A percentile compares a stretch with the other conserved stretches of the same genome.
These are phyloP conservation scores for Spea multiplicata DNA, from an alignment of 2,113 vertebrate species.

Conservation along the genomic window DNA sequence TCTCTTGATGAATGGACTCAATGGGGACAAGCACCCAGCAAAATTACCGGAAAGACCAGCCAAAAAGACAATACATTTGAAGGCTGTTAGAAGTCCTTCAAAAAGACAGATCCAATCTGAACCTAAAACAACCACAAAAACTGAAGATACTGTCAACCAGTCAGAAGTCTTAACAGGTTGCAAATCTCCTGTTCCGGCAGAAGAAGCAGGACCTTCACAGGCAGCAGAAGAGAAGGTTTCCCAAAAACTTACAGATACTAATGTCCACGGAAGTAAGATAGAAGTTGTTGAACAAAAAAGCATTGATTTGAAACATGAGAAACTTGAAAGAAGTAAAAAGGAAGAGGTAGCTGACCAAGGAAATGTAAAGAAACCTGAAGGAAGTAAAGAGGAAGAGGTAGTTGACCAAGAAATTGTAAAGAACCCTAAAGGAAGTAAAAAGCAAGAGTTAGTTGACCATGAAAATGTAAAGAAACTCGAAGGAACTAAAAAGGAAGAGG, in stretches of 20 bases:
- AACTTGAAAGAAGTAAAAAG: neutral
- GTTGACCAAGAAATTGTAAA: neutral
- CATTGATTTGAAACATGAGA: neutral
- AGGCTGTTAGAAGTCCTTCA: constrained; percentile 9
- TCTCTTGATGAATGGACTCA: constrained; percentile 53
- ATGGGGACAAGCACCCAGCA: constrained; percentile 41
- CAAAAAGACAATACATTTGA: constrained; percentile 10
- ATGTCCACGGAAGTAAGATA: neutral
- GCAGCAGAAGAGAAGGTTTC: neutral
- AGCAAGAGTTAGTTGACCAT: neutral
- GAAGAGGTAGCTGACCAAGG: neutral
- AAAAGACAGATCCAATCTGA: constrained; percentile 39
- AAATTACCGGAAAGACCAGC: neutral
- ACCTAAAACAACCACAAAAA: constrained; percentile 38
- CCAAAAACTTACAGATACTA: neutral
- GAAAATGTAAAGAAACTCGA: neutral
- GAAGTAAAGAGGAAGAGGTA: neutral
- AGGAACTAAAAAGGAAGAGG: neutral
- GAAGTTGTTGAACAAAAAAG: neutral
- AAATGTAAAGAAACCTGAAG: neutral
- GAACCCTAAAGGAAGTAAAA: neutral
- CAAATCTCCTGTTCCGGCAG: neutral
- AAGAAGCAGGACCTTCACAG: constrained; percentile 24
- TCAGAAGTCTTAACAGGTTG: fast-evolving
- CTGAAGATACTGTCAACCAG: constrained; percentile 15